These are phyloP conservation scores for Lycodopsis pacificus DNA, from an alignment of 2,797 vertebrate species.

Conservation along the genomic window DNA sequence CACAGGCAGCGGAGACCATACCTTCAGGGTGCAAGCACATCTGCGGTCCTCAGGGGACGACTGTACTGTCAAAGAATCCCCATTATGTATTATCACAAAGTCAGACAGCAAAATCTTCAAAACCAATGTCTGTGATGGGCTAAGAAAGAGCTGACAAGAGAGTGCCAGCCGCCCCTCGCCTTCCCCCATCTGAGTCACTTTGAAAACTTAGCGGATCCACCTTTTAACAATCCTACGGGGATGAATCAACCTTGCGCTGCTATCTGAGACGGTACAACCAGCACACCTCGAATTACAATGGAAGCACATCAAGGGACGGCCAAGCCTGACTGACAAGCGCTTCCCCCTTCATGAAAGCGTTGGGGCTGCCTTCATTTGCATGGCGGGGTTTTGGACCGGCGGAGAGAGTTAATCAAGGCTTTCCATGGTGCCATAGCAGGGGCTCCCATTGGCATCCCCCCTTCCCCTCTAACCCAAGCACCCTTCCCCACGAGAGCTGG, in stretches of 20 bases:
- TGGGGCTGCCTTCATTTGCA: constrained; percentile 73
- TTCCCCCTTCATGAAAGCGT: constrained; percentile 48
- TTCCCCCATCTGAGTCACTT: constrained; percentile 73
- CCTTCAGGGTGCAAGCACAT: constrained; percentile 60
- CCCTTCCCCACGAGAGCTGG: constrained; percentile 59
- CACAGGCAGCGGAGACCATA: constrained; percentile 40
- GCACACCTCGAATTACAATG: constrained; percentile 79
- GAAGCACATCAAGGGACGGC: constrained; percentile 78
- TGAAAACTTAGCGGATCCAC: constrained; percentile 80
- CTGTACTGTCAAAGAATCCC: constrained; percentile 65
- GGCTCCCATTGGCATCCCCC: constrained; percentile 25
- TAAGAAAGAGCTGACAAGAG: constrained; percentile 80
- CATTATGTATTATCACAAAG: constrained; percentile 76
- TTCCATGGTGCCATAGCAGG: constrained; percentile 64
- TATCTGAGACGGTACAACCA: constrained; percentile 73
- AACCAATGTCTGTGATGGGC: constrained; percentile 74
- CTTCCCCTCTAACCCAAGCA: constrained; percentile 48
- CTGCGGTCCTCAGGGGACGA: constrained; percentile 61
- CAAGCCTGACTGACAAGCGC: constrained; percentile 82
- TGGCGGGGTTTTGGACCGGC: constrained; percentile 62
- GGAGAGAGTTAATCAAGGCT: constrained; percentile 78
- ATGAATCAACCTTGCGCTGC: constrained; percentile 76
- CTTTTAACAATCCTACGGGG: constrained; percentile 78
- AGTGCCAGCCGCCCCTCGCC: constrained; percentile 37
- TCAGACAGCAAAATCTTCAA: constrained; percentile 78